A percentile compares a stretch with the other conserved stretches of the same genome.
Conservation (phyloP, 2,888 invertebrate genomes). For the Dolichopus griseipennis region DNA sequence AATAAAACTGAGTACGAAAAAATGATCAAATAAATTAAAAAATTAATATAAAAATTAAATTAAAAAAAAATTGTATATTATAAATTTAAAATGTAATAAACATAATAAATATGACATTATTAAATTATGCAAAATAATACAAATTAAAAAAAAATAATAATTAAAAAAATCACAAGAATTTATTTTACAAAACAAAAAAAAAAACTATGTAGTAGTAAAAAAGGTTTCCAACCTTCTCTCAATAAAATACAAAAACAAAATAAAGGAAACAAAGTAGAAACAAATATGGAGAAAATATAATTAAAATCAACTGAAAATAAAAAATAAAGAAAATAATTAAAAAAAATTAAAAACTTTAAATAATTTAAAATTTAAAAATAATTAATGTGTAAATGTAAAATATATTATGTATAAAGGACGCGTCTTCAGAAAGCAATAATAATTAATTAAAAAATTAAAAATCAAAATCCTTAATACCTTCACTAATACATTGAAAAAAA, state of each 20-base stretch:
- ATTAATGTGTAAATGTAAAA: neutral
- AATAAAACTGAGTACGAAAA: too few species aligned
- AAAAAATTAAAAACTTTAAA: too few species aligned
- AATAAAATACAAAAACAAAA: too few species aligned
- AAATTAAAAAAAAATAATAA: neutral
- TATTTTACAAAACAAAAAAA: too few species aligned
- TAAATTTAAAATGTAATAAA: neutral
- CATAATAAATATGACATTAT: neutral
- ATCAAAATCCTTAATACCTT: neutral
- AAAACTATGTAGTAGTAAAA: too few species aligned
- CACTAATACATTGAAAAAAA: neutral
- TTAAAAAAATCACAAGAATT: neutral
- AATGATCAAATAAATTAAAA: too few species aligned
- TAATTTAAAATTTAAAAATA: neutral
- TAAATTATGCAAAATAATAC: neutral
- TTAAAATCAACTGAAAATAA: too few species aligned
- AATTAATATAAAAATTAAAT: neutral
- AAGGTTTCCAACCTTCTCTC: too few species aligned
- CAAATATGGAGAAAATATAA: too few species aligned
- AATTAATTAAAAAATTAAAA: neutral
- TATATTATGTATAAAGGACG: too few species aligned
- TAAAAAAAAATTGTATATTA: neutral
- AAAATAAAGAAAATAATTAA: too few species aligned
- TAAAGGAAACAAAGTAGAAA: neutral
- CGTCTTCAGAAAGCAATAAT: conserved; percentile 4